These are phyloP conservation scores for Aporrectodea caliginosa DNA, from an alignment of 1,140 invertebrate species.

Conservation along the genomic window DNA sequence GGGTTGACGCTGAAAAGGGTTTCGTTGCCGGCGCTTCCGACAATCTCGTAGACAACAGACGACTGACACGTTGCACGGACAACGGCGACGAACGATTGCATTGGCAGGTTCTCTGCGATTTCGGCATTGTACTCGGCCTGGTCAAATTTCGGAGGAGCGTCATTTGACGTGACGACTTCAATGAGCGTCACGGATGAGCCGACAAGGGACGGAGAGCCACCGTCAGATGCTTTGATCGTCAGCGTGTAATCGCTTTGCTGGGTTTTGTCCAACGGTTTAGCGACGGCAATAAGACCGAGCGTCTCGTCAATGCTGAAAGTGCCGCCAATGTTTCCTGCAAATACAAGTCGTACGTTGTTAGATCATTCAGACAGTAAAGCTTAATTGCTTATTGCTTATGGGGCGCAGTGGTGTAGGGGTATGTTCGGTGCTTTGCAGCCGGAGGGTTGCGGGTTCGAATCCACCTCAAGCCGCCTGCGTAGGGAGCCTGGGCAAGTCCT, in stretches of 20 bases:
- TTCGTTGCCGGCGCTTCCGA: slow-evolving; percentile 50
- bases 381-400: too few relatives aligned
- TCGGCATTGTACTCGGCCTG: slow-evolving; percentile 67
- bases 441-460: too few relatives aligned
- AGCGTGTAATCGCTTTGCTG: slow-evolving; percentile 77
- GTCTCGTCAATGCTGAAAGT: slow-evolving; percentile 73
- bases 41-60: slow-evolving; percentile 49
- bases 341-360: slow-evolving; percentile 21
- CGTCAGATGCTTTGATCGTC: slow-evolving; percentile 74
- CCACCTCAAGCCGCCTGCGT: too few relatives aligned
- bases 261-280: slow-evolving; percentile 74
- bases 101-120: slow-evolving; percentile 76
- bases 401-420: too few relatives aligned
- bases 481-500: too few relatives aligned
- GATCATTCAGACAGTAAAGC: too few relatives aligned
- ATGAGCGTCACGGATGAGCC: slow-evolving; percentile 79
- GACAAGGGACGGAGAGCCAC: slow-evolving; percentile 69
- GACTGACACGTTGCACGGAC: slow-evolving; percentile 65
- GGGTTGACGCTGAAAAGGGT: slow-evolving; percentile 54
- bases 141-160: slow-evolving; percentile 72
- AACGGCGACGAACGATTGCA: slow-evolving; percentile 72
- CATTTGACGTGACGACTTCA: slow-evolving; percentile 79
- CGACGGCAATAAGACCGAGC: slow-evolving; percentile 71
- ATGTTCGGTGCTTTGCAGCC: too few relatives aligned
- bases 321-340: slow-evolving; percentile 74